Percentiles rank a stretch among this genome's conserved stretches.
Evolutionary conservation across 2,797 vertebrate species (phyloP).

Genomic region (Lycodopsis pacificus): DNA sequence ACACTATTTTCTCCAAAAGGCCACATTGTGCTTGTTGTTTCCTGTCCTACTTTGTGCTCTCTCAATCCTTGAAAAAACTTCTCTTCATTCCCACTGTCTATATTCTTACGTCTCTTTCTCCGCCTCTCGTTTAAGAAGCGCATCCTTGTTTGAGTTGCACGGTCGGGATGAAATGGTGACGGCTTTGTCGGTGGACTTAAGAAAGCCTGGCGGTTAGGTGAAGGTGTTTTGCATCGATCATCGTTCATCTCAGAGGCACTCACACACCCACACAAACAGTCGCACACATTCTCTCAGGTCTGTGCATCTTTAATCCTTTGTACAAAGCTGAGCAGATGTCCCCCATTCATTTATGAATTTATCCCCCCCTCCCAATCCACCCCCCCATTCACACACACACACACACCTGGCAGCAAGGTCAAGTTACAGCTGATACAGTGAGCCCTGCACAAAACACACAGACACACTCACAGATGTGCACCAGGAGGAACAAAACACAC

Average conservation of each 20-base stretch:
- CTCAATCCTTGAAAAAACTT: not conserved
- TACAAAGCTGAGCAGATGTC: constrained; percentile 96
- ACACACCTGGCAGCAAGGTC: constrained; percentile 92
- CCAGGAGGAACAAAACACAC: constrained; percentile 14
- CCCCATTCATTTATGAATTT: constrained; percentile 99
- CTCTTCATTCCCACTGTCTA: not conserved
- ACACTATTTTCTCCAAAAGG: too few species aligned
- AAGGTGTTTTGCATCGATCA: constrained; percentile 52
- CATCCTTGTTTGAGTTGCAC: constrained; percentile 90
- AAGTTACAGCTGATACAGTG: constrained; percentile 95
- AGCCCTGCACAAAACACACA: constrained; percentile 85
- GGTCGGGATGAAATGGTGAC: constrained; percentile 1
- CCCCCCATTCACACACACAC: constrained; percentile 17
- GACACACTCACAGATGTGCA: constrained; percentile 18
- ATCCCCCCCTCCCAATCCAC: constrained; percentile 65
- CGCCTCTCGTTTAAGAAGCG: constrained; percentile 86
- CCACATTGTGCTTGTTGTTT: not conserved
- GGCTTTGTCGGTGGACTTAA: constrained; percentile 14
- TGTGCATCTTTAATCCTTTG: constrained; percentile 92
- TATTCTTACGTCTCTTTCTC: not conserved
- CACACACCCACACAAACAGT: constrained; percentile 3
- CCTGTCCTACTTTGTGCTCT: not conserved
- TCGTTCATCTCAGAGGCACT: constrained; percentile 39
- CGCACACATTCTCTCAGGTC: constrained; percentile 56
- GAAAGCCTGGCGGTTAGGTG: constrained; percentile 59